Percentiles rank a stretch among this genome's conserved stretches.
phyloP scores from a whole-genome alignment of 2,797 vertebrate genomes.

The Peromyscus melanophrys region DNA sequence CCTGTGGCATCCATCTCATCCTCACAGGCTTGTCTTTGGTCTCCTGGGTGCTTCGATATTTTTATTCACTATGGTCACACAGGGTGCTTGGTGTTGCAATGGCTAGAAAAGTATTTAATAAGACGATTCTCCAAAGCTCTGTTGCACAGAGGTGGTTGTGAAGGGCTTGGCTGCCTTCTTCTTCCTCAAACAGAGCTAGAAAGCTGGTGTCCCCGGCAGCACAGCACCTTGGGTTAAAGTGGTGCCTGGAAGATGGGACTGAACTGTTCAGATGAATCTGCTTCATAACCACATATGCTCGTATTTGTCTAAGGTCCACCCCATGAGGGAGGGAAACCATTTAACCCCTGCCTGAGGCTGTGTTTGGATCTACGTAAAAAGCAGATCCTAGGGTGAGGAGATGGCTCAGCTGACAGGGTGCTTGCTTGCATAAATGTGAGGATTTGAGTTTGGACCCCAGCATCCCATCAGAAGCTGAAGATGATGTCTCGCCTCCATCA shows the following conservation, averaged over 20 bases:
- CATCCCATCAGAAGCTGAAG: neutral
- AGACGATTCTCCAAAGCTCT: neutral
- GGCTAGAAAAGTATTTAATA: neutral
- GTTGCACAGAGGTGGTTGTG: neutral
- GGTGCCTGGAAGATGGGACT: rapidly evolving
- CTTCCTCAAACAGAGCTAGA: neutral
- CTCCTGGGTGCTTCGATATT: neutral
- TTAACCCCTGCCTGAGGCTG: neutral
- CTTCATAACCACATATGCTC: rapidly evolving
- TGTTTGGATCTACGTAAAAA: rapidly evolving
- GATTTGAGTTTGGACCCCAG: neutral
- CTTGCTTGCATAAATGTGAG: neutral
- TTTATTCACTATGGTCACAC: neutral
- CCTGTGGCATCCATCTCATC: neutral
- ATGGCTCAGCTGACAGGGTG: neutral
- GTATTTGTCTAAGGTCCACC: neutral
- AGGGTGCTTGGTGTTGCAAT: neutral
- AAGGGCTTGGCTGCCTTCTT: rapidly evolving
- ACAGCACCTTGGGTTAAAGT: neutral
- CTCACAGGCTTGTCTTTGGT: neutral
- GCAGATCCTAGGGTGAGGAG: neutral
- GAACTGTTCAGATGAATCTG: neutral
- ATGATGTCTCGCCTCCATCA: neutral
- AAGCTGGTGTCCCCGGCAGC: rapidly evolving
- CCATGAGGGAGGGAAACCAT: neutral